Evolutionary conservation across 2,797 vertebrate species (phyloP).

Genomic region (Cheirogaleus major): DNA sequence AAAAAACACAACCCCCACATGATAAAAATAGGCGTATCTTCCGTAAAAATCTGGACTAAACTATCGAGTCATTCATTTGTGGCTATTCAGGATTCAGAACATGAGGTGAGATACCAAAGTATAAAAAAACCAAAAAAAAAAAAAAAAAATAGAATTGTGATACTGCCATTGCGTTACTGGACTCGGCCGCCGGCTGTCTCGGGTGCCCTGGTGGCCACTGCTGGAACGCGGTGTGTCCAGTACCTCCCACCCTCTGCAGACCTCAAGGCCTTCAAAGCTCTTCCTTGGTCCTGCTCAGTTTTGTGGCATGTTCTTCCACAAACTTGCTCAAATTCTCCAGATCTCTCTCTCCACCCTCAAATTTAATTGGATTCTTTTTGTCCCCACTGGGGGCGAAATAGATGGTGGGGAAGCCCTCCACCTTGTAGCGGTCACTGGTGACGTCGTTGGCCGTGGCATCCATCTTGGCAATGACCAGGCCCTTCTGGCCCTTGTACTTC

Average conservation of each 20-base stretch:
- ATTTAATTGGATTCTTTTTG: slow-evolving; percentile 94
- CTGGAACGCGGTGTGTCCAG: slow-evolving; percentile 20
- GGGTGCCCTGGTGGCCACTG: not conserved
- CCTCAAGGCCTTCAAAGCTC: slow-evolving; percentile 90
- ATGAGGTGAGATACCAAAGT: slow-evolving; percentile 68
- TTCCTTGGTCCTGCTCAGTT: slow-evolving; percentile 89
- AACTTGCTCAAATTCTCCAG: slow-evolving; percentile 94
- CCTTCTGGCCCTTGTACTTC: slow-evolving; percentile 95
- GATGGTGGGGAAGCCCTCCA: slow-evolving; percentile 97
- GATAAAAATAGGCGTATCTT: slow-evolving; percentile 87
- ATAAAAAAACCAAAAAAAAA: not conserved
- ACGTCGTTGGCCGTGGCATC: slow-evolving; percentile 95
- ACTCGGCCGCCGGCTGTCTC: slow-evolving; percentile 57
- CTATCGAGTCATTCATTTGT: slow-evolving; percentile 80
- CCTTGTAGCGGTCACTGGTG: slow-evolving; percentile 91
- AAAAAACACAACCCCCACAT: slow-evolving; percentile 74
- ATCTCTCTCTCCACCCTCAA: slow-evolving; percentile 93
- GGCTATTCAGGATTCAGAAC: slow-evolving; percentile 82
- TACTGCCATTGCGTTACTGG: slow-evolving; percentile 69
- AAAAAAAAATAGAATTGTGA: slow-evolving; percentile 52
- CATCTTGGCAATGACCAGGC: slow-evolving; percentile 98
- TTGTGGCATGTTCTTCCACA: slow-evolving; percentile 93
- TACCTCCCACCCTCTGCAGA: slow-evolving; percentile 15
- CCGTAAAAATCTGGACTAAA: slow-evolving; percentile 79
- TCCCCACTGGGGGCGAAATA: slow-evolving; percentile 93